Evolutionary conservation across 2,888 invertebrate genomes (phyloP).

Genomic region (Marronus borbonicus): DNA sequence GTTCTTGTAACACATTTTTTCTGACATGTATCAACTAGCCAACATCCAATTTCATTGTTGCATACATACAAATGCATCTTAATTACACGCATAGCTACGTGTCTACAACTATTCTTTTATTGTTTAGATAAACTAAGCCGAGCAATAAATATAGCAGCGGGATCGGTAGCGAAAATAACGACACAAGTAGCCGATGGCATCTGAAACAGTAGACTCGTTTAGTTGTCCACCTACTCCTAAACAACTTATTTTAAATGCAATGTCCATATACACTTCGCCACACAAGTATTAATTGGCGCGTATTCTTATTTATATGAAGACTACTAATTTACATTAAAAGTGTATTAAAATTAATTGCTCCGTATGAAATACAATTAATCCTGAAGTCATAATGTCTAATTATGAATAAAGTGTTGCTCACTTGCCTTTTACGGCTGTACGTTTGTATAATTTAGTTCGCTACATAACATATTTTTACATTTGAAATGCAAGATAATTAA

Average conservation of each 20-base stretch:
- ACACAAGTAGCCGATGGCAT: slow-evolving; percentile 53
- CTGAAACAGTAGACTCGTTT: slow-evolving; percentile 57
- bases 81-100: slow-evolving; percentile 20
- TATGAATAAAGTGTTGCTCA: background rate
- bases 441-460: no score
- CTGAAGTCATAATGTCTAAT: background rate
- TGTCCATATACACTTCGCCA: slow-evolving; percentile 45
- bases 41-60: slow-evolving; percentile 29
- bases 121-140: slow-evolving; percentile 39
- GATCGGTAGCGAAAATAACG: slow-evolving; percentile 50
- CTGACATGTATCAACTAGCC: slow-evolving; percentile 14
- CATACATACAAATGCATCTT: slow-evolving; percentile 21
- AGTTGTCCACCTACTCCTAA: slow-evolving; percentile 58
- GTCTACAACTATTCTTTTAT: slow-evolving; percentile 33
- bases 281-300: slow-evolving; percentile 42
- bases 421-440: background rate
- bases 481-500: no score
- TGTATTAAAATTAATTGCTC: slow-evolving; percentile 20
- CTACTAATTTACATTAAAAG: background rate
- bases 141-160: slow-evolving; percentile 49
- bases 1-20: background rate
- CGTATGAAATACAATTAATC: slow-evolving; percentile 1
- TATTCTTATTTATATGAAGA: slow-evolving; percentile 6
- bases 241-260: slow-evolving; percentile 55
- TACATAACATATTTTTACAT: no score